Evolutionary conservation across 2,888 invertebrate genomes (phyloP), one percentile per base, ranked within the genome.

Genomic region (Diplazon laetatorius): DNA sequence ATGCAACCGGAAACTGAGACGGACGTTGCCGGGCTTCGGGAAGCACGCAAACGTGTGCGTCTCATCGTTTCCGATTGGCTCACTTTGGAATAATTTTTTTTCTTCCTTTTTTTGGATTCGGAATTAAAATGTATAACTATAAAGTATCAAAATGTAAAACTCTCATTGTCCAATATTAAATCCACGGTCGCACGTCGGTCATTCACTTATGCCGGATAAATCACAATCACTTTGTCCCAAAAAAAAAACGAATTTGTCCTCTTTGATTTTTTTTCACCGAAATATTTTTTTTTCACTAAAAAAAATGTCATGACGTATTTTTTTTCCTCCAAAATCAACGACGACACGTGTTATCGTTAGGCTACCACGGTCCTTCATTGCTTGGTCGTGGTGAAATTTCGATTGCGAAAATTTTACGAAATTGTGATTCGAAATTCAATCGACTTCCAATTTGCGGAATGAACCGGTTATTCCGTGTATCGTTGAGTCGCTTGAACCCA

Each of bases 401-500:
- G 30, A 18, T 39, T 14, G 5, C 66, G 37, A 20, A 62, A 68
- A 42, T 37, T n/a, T 16, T 14, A 20, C 39, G 10, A 37, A 69
- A 18, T 46, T 3, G 6, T 16, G 1, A 5, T 20, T 10, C 20
- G 14, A 16, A 42, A 12, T 84, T 92, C 91, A 96, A 91, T 96
- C 96, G 39, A 96, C 95, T 92, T 96, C 95, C 65, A 96, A 92
- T 90, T 95, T 95, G 81, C 96, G 93, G 89, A 96, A 96, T 86
- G 95, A 95, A 65, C 96, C 96, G 2, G 94, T 95, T 35, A 96
- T 93, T 1, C 95, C 95, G 82, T 94, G 92, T 80, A 89, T 89
- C 62, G 94, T 89, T 30, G 94, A 93, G 87, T 95, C 95, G 42
- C 78, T 84, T 46, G 87, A 85, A 5, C 93, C 93, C 20, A 94